Conservation (phyloP, 2,888 invertebrate species). For the Microctonus aethiopoides region DNA sequence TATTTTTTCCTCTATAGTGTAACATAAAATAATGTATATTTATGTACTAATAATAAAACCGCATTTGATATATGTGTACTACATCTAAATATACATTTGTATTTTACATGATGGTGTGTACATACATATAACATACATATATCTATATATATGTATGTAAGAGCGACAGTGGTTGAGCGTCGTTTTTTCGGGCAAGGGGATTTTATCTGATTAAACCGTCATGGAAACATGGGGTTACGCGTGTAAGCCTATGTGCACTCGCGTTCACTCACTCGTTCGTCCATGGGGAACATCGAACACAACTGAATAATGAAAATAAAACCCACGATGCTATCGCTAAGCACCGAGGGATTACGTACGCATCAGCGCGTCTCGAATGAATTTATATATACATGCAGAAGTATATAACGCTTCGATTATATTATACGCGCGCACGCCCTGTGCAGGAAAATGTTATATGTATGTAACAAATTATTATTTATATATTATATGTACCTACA, state of each 20-base stretch:
- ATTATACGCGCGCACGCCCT: not conserved
- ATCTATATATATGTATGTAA: not conserved
- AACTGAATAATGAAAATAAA: constrained; percentile 67
- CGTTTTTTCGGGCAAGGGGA: constrained; percentile 51
- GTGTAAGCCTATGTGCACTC: constrained; percentile 54
- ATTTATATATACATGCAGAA: constrained; percentile 54
- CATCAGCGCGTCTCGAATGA: constrained; percentile 63
- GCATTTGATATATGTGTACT: too few relatives aligned
- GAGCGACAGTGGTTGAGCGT: constrained; percentile 9
- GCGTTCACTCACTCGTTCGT: constrained; percentile 10
- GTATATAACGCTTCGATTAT: not conserved
- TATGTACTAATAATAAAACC: too few relatives aligned
- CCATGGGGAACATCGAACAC: constrained; percentile 53
- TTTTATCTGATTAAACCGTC: constrained; percentile 66
- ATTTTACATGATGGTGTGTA: not conserved
- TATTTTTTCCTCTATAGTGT: too few relatives aligned
- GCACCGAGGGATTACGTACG: constrained; percentile 63
- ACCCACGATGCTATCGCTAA: constrained; percentile 64
- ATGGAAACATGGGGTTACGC: constrained; percentile 65
- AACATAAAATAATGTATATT: too few relatives aligned
- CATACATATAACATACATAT: not conserved
- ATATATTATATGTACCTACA: too few relatives aligned
- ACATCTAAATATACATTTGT: too few relatives aligned
- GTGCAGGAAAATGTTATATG: too few relatives aligned
- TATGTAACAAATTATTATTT: too few relatives aligned